Percentiles rank a stretch among this genome's conserved stretches.
These are phyloP conservation scores for Edolisoma coerulescens DNA, from an alignment of 2,113 vertebrate species.

Conservation along the genomic window DNA sequence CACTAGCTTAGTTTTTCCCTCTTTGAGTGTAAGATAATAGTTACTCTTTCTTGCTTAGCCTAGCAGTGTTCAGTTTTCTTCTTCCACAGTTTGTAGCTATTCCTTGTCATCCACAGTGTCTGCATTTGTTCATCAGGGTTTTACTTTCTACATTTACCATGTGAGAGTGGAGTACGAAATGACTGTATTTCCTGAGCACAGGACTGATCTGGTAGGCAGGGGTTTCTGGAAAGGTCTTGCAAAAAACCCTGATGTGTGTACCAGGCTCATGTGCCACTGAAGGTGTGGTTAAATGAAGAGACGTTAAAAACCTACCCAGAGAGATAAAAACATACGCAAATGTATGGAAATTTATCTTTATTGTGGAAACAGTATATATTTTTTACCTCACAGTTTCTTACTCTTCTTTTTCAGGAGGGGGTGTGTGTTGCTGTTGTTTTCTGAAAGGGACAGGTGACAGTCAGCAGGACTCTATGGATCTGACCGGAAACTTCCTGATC, in stretches of 20 bases:
- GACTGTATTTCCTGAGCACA: background rate
- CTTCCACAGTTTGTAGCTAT: background rate
- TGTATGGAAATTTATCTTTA: background rate
- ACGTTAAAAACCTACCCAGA: background rate
- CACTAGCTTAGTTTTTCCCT: background rate
- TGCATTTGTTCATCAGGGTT: background rate
- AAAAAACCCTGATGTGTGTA: background rate
- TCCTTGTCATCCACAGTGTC: background rate
- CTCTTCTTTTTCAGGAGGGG: background rate
- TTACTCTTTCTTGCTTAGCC: background rate
- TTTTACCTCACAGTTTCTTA: background rate
- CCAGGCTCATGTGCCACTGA: background rate
- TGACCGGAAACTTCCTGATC: background rate
- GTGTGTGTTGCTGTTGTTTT: background rate
- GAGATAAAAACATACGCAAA: background rate
- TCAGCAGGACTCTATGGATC: background rate
- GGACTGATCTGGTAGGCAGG: background rate
- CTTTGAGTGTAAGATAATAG: background rate
- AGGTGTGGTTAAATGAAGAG: background rate
- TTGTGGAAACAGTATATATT: background rate
- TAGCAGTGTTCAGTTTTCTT: background rate
- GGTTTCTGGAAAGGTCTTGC: background rate
- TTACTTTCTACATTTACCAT: background rate
- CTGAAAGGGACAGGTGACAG: background rate
- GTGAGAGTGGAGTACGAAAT: background rate